Percentiles rank a stretch among this genome's conserved stretches.
These are phyloP conservation scores for Myotis yumanensis DNA, from an alignment of 2,113 vertebrate genomes.

Conservation along the genomic window DNA sequence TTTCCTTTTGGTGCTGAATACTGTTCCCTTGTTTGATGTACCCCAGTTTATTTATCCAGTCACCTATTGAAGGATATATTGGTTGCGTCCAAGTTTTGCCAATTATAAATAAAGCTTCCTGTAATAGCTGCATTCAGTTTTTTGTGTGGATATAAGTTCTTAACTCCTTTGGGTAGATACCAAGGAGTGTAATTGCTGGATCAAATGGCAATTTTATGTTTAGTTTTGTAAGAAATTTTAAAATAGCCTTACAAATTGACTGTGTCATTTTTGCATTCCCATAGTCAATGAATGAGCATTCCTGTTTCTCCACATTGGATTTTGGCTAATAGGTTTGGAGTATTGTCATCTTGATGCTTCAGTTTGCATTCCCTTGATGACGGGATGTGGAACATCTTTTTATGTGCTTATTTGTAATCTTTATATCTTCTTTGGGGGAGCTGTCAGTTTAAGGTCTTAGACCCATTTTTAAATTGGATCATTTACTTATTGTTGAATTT, in stretches of 20 bases:
- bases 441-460: background rate
- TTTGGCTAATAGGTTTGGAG: background rate
- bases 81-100: background rate
- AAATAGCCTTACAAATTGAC: background rate
- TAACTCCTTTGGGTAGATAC: background rate
- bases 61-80: background rate
- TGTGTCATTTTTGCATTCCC: background rate
- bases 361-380: background rate
- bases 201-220: background rate
- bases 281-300: background rate
- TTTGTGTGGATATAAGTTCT: background rate
- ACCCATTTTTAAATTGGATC: background rate
- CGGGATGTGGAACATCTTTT: background rate
- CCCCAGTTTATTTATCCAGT: no score
- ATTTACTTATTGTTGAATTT: background rate
- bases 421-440: background rate
- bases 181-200: background rate
- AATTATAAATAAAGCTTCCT: background rate
- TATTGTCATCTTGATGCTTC: background rate
- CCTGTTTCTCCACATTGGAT: background rate
- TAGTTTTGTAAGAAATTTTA: no score
- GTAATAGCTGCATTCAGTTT: background rate
- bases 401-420: background rate
- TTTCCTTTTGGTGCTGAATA: background rate
- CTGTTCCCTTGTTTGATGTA: background rate